A percentile compares a stretch with the other conserved stretches of the same genome.
Conservation (phyloP, 2,113 vertebrate species). For the Nesogale talazaci region DNA sequence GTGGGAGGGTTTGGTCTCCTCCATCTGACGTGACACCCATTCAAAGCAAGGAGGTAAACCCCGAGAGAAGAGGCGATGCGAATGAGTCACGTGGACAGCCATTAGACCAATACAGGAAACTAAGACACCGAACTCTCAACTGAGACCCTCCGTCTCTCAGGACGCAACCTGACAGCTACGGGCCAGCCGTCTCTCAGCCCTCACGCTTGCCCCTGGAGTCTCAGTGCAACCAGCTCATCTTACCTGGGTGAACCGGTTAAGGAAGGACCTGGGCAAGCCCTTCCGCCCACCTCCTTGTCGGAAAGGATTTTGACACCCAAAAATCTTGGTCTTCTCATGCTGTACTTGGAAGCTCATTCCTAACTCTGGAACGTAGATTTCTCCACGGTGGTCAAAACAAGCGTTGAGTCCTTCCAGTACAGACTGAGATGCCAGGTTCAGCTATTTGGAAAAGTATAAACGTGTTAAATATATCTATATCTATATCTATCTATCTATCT, state of each 20-base stretch:
- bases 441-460: constrained; percentile 80
- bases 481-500: too few relatives aligned
- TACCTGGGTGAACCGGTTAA: constrained; percentile 98
- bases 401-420: constrained; percentile 98
- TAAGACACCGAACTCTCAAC: background rate
- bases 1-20: background rate
- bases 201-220: background rate
- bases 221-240: constrained; percentile 60
- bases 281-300: constrained; percentile 97
- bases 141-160: too few relatives aligned
- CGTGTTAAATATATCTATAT: too few relatives aligned
- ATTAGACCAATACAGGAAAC: background rate
- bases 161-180: too few relatives aligned
- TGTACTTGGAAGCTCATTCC: constrained; percentile 96
- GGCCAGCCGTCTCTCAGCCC: background rate
- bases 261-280: constrained; percentile 96
- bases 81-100: background rate
- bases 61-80: background rate
- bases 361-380: constrained; percentile 96
- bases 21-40: background rate
- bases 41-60: background rate
- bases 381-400: constrained; percentile 97
- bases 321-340: constrained; percentile 96
- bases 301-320: constrained; percentile 98
- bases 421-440: constrained; percentile 98